Conservation (phyloP, 92 coral and sea anemone genomes). For the Phenganax subtilis region DNA sequence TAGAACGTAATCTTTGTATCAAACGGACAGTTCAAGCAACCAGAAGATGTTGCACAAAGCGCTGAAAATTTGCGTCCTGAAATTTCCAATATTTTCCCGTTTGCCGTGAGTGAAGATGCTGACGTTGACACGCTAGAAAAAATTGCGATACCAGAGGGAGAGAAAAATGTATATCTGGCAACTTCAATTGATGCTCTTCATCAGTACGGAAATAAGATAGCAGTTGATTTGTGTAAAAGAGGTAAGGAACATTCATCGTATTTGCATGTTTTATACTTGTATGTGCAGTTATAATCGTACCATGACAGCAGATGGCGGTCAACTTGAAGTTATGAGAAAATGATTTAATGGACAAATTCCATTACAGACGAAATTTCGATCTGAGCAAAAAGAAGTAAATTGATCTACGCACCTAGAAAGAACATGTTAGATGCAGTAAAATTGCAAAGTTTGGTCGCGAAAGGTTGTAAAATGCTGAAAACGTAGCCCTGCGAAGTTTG, state of each 20-base stretch:
- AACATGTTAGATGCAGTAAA: too few species aligned
- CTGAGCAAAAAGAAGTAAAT: too few species aligned
- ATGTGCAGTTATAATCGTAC: background rate
- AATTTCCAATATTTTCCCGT: constrained; percentile 58
- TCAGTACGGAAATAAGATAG: constrained; percentile 29
- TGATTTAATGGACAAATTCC: background rate
- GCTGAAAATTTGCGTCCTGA: constrained; percentile 4
- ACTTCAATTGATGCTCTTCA: constrained; percentile 63
- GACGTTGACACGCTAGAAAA: constrained; percentile 56
- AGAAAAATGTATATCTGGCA: constrained; percentile 73
- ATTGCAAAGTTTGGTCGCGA: too few species aligned
- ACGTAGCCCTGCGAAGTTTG: too few species aligned
- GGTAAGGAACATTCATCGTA: constrained; percentile 1
- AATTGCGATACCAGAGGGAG: constrained; percentile 66
- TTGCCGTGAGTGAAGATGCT: constrained; percentile 60
- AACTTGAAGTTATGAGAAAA: too few species aligned
- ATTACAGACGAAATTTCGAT: background rate
- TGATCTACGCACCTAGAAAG: too few species aligned
- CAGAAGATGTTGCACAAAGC: constrained; percentile 1
- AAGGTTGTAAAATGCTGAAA: too few species aligned
- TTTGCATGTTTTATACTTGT: background rate
- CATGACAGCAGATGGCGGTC: background rate
- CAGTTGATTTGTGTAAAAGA: constrained; percentile 18
- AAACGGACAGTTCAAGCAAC: constrained; percentile 17
- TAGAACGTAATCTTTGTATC: constrained; percentile 25